A percentile compares a stretch with the other conserved stretches of the same genome.
phyloP scores from a whole-genome alignment of 1,140 invertebrate species.

The Conopomorpha cramerella region DNA sequence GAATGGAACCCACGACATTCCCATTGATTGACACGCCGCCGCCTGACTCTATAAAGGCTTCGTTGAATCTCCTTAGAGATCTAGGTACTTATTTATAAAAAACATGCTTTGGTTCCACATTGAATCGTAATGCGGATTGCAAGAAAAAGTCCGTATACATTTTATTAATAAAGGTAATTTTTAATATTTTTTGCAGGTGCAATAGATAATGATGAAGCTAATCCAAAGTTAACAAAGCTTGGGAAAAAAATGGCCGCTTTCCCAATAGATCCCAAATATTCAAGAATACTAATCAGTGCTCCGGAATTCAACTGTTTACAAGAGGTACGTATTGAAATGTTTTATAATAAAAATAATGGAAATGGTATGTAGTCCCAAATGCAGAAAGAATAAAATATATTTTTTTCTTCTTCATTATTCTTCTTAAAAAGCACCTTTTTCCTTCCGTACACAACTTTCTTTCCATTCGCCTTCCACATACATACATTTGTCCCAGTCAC shows the following conservation, averaged over 20 bases:
- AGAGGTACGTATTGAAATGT: conserved; percentile 63
- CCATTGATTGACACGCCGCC: conserved; percentile 91
- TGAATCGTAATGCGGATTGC: too few species aligned
- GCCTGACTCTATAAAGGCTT: conserved; percentile 68
- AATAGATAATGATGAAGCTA: conserved; percentile 34
- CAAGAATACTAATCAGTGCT: conserved; percentile 81
- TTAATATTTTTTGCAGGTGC: conserved; percentile 50
- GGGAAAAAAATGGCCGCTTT: conserved; percentile 89
- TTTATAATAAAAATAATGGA: too few species aligned
- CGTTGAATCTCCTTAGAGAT: conserved; percentile 72
- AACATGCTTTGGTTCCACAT: too few species aligned
- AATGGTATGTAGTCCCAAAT: too few species aligned
- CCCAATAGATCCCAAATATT: conserved; percentile 89
- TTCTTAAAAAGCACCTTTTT: too few species aligned
- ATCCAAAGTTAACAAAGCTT: conserved; percentile 72
- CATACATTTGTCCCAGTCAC: too few species aligned
- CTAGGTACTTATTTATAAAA: conserved; percentile 60
- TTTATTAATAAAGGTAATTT: too few species aligned
- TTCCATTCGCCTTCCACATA: too few species aligned
- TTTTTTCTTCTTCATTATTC: too few species aligned
- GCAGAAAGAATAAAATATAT: too few species aligned
- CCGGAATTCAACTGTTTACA: conserved; percentile 81
- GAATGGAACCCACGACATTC: conserved; percentile 81
- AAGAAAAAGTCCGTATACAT: too few species aligned
- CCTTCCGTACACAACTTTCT: too few species aligned